These are phyloP conservation scores for Corythaeola cristata DNA, from an alignment of 2,113 vertebrate species.

Conservation along the genomic window DNA sequence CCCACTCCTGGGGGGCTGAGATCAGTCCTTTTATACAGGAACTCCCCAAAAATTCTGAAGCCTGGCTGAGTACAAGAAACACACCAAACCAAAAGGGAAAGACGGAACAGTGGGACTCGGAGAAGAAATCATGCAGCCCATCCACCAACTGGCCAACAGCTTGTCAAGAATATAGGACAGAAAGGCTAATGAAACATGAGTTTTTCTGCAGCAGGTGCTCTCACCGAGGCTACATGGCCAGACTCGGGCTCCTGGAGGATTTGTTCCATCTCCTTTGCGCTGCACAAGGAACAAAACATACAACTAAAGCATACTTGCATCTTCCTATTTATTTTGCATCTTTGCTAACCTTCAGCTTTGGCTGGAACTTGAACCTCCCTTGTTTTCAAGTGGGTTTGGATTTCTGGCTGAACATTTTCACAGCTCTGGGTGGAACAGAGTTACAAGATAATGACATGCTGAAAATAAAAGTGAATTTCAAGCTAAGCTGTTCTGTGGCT, in stretches of 20 bases:
- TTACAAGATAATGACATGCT: slow-evolving; percentile 11
- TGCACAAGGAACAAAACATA: neutral
- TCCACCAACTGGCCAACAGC: neutral
- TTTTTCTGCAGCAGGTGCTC: neutral
- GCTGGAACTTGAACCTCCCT: slow-evolving; percentile 1
- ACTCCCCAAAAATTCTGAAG: neutral
- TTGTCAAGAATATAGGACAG: neutral
- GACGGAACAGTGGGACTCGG: fast-evolving
- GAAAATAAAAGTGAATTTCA: slow-evolving; percentile 40
- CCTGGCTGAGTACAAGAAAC: neutral
- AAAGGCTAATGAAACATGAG: neutral
- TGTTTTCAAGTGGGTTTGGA: slow-evolving; percentile 37
- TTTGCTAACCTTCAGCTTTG: neutral
- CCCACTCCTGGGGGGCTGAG: neutral
- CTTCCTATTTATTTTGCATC: slow-evolving; percentile 20
- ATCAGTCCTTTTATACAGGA: neutral
- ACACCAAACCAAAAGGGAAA: neutral
- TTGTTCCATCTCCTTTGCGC: neutral
- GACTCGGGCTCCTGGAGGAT: neutral
- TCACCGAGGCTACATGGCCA: neutral
- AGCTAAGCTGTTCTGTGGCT: neutral
- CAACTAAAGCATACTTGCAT: neutral
- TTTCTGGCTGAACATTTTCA: slow-evolving; percentile 59
- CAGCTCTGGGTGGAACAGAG: slow-evolving; percentile 48
- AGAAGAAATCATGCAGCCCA: neutral